Conservation (phyloP, 2,888 invertebrate species). For the Rhagium mordax region DNA sequence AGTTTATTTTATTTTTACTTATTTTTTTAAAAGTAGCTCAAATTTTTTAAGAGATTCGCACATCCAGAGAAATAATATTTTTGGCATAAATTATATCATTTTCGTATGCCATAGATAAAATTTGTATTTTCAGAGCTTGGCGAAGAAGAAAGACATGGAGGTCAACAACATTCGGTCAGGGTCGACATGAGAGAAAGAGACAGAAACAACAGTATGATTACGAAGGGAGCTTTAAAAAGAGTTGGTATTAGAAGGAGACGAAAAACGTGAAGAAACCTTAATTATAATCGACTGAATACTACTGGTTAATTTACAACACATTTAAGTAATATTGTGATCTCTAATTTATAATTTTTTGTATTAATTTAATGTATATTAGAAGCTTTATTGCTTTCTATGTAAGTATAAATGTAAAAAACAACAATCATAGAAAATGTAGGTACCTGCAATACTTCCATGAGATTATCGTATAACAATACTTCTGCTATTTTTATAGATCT, state of each 20-base stretch:
- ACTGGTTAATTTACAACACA: slow-evolving; percentile 39
- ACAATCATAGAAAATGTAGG: slow-evolving; percentile 49
- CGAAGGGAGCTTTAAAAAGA: slow-evolving; percentile 48
- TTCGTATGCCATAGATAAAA: background rate
- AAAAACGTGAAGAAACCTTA: slow-evolving; percentile 43
- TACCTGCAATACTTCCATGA: slow-evolving; percentile 52
- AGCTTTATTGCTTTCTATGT: slow-evolving; percentile 49
- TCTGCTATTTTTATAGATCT: slow-evolving; percentile 47
- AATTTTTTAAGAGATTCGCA: background rate
- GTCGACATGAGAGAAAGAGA: slow-evolving; percentile 57
- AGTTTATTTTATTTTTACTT: too few relatives aligned
- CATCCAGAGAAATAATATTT: too few relatives aligned
- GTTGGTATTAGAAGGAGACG: slow-evolving; percentile 52
- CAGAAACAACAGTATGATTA: slow-evolving; percentile 53
- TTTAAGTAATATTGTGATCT: slow-evolving; percentile 55
- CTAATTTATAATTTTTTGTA: slow-evolving; percentile 52
- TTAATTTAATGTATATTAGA: slow-evolving; percentile 43
- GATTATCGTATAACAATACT: slow-evolving; percentile 34
- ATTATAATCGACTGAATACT: slow-evolving; percentile 42
- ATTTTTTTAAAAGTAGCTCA: background rate
- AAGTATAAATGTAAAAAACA: slow-evolving; percentile 46
- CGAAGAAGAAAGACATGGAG: slow-evolving; percentile 64
- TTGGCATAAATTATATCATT: too few relatives aligned
- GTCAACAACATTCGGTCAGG: slow-evolving; percentile 54
- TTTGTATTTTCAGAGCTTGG: slow-evolving; percentile 61